Evolutionary conservation across 2,797 vertebrate genomes (phyloP).

Genomic region (Corythornis leucogaster): DNA sequence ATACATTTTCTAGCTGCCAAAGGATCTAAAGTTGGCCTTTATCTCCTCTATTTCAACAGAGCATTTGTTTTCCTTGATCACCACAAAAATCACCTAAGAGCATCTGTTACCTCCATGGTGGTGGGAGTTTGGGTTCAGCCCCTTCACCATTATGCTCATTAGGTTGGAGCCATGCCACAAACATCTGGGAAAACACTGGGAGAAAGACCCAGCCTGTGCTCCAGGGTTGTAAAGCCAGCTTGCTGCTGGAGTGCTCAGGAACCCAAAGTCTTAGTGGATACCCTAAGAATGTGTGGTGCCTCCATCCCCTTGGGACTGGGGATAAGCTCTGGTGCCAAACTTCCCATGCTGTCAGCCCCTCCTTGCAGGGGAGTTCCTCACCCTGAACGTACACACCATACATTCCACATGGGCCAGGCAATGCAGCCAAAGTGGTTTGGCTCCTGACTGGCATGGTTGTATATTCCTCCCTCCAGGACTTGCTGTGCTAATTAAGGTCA

Average conservation of each 20-base stretch:
- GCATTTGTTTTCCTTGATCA: neutral
- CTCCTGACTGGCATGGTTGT: neutral
- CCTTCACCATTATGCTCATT: neutral
- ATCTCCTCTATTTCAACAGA: neutral
- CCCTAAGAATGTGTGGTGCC: neutral
- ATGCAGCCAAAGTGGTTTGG: neutral
- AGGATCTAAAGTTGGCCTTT: neutral
- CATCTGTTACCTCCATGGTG: neutral
- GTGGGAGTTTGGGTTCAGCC: neutral
- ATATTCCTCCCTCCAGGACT: neutral
- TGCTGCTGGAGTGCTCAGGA: neutral
- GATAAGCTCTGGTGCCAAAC: neutral
- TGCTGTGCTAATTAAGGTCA: neutral
- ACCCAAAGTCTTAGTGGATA: neutral
- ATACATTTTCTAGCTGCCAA: neutral
- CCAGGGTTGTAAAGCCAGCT: neutral
- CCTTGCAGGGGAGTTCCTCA: neutral
- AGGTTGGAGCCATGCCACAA: neutral
- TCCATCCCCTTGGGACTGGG: neutral
- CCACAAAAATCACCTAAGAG: neutral
- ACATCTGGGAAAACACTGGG: neutral
- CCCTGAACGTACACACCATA: neutral
- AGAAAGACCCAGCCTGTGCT: neutral
- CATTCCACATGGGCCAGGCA: fast-evolving
- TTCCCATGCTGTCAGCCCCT: too few species aligned